These are phyloP conservation scores for Ariolimax columbianus DNA, from an alignment of 2,888 invertebrate species.

Conservation along the genomic window DNA sequence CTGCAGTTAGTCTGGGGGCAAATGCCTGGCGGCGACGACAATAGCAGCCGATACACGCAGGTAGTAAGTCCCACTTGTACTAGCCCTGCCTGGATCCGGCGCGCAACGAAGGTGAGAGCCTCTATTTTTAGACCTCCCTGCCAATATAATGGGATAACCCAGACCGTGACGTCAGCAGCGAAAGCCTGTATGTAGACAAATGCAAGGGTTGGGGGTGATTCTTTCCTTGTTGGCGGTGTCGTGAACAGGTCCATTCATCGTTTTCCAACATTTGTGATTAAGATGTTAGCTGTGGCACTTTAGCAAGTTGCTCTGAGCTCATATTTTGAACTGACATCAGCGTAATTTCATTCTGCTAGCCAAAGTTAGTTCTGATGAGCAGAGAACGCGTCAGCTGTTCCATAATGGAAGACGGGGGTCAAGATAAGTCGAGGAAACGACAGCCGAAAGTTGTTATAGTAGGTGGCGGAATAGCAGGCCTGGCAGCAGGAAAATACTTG, in stretches of 20 bases:
- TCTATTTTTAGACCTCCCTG: constrained; percentile 34
- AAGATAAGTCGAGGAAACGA: constrained; percentile 55
- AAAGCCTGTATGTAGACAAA: constrained; percentile 42
- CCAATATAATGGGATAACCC: constrained; percentile 36
- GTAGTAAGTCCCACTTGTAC: too few relatives aligned
- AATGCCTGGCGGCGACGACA: too few relatives aligned
- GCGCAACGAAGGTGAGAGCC: constrained; percentile 5
- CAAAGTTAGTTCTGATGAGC: constrained; percentile 30
- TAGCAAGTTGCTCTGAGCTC: neutral
- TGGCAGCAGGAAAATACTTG: constrained; percentile 73
- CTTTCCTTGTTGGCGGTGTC: neutral
- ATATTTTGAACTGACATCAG: neutral
- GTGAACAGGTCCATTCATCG: neutral
- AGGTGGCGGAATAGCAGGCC: constrained; percentile 77
- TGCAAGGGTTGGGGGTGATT: constrained; percentile 30
- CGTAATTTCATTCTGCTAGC: constrained; percentile 18
- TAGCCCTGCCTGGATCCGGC: too few relatives aligned
- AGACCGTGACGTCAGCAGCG: constrained; percentile 48
- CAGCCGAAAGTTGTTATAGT: constrained; percentile 73
- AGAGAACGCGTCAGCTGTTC: constrained; percentile 53
- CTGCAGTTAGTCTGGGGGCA: too few relatives aligned
- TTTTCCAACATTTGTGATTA: neutral
- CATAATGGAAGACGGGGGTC: constrained; percentile 56
- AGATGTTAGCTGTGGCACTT: constrained; percentile 20
- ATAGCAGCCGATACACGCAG: too few relatives aligned